Evolutionary conservation across 92 coral and sea anemone species (phyloP).

Genomic region (Diadumene lineata): DNA sequence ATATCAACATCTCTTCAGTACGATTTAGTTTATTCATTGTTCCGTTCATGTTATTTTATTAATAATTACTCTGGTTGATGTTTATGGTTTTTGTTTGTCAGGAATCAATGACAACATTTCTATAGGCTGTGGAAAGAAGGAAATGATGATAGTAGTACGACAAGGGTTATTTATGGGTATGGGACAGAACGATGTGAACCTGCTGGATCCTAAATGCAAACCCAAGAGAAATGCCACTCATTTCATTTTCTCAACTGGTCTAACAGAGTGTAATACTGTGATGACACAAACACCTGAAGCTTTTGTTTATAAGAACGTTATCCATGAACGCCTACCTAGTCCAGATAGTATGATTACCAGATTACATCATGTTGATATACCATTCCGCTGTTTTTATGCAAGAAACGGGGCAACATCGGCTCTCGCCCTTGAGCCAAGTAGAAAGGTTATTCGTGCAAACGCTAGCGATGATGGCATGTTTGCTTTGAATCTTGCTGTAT

Average conservation of each 20-base stretch:
- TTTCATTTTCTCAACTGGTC: constrained; percentile 51
- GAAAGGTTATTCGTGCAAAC: constrained; percentile 63
- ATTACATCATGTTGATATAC: constrained; percentile 66
- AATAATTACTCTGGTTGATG: neutral
- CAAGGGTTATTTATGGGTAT: constrained; percentile 49
- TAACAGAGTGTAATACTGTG: constrained; percentile 68
- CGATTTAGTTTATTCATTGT: too few species aligned
- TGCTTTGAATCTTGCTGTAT: constrained; percentile 65
- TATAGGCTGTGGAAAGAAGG: constrained; percentile 71
- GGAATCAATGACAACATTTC: constrained; percentile 68
- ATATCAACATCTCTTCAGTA: too few species aligned
- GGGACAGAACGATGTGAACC: constrained; percentile 58
- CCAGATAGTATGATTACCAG: constrained; percentile 59
- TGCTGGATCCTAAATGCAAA: constrained; percentile 63
- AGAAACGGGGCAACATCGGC: constrained; percentile 63
- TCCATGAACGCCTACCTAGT: constrained; percentile 54
- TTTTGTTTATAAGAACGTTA: constrained; percentile 70
- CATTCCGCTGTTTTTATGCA: constrained; percentile 80
- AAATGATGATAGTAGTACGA: constrained; percentile 56
- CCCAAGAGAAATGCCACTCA: constrained; percentile 67
- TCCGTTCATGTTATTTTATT: neutral
- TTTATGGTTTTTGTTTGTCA: neutral
- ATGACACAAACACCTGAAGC: constrained; percentile 55
- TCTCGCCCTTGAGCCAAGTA: constrained; percentile 56
- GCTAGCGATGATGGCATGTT: constrained; percentile 70